These are phyloP conservation scores for Stichodactyla mertensii DNA, from an alignment of 64 coral and sea anemone genomes.

Conservation along the genomic window DNA sequence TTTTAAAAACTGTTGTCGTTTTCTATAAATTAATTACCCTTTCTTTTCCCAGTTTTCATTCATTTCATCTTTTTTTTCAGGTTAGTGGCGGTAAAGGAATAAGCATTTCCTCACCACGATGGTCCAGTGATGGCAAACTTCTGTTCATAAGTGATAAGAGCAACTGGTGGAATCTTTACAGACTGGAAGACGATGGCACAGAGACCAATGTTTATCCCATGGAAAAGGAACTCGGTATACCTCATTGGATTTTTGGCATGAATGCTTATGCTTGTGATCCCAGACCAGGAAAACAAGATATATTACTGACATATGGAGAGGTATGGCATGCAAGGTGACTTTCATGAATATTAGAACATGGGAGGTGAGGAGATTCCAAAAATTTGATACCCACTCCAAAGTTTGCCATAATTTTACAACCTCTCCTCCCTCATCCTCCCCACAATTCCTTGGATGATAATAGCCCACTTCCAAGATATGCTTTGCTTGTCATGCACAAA, in stretches of 20 bases:
- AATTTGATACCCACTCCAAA: too few species aligned
- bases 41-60: slow-evolving; percentile 2
- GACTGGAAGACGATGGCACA: slow-evolving; percentile 47
- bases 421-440: too few species aligned
- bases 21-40: background rate
- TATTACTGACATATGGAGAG: background rate
- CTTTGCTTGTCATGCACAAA: too few species aligned
- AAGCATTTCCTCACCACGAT: slow-evolving; percentile 70
- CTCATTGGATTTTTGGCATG: slow-evolving; percentile 72
- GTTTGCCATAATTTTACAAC: too few species aligned
- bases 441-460: too few species aligned
- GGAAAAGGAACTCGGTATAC: slow-evolving; percentile 69
- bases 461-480: too few species aligned
- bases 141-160: slow-evolving; percentile 85
- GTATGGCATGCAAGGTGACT: background rate
- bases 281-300: slow-evolving; percentile 25
- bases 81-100: slow-evolving; percentile 58
- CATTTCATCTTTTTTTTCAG: slow-evolving; percentile 18
- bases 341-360: background rate
- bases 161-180: slow-evolving; percentile 97
- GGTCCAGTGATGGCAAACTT: slow-evolving; percentile 71
- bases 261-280: slow-evolving; percentile 65
- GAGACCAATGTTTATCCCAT: slow-evolving; percentile 67
- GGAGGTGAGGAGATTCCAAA: too few species aligned
- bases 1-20: too few species aligned